phyloP scores from a whole-genome alignment of 2,113 vertebrate genomes.

The Pachypanchax playfairii region DNA sequence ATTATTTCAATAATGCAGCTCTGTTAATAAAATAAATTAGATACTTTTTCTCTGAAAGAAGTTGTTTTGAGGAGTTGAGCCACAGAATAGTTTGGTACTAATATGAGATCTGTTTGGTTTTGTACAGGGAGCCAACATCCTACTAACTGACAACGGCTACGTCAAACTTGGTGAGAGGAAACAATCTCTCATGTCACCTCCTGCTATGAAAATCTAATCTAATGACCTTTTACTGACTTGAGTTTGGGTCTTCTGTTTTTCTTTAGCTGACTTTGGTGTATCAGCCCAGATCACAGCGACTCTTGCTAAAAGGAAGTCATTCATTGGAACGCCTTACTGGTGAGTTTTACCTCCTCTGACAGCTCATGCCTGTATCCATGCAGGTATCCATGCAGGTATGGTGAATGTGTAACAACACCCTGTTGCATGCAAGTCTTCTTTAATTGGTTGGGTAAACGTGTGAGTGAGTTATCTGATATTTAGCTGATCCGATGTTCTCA shows the following conservation, averaged over 20 bases:
- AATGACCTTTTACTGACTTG: constrained; percentile 29
- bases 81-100: constrained; percentile 1
- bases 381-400: background rate
- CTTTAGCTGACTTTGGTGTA: constrained; percentile 94
- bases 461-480: background rate
- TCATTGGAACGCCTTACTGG: constrained; percentile 99
- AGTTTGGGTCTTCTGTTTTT: background rate
- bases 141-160: constrained; percentile 97
- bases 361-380: background rate
- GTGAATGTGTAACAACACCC: background rate
- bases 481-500: background rate
- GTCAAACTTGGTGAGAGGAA: constrained; percentile 92
- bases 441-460: background rate
- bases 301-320: constrained; percentile 97
- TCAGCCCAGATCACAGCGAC: constrained; percentile 99
- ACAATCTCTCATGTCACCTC: constrained; percentile 6
- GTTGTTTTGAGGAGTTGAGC: too few species aligned
- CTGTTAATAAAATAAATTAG: too few species aligned
- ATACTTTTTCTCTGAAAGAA: background rate
- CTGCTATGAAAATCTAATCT: constrained; percentile 26
- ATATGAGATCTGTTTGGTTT: constrained; percentile 53
- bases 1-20: too few species aligned
- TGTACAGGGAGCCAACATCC: constrained; percentile 96
- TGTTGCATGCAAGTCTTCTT: background rate
- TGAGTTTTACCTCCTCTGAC: constrained; percentile 66